phyloP scores from a whole-genome alignment of 2,113 vertebrate genomes.

The Montifringilla adamsi region DNA sequence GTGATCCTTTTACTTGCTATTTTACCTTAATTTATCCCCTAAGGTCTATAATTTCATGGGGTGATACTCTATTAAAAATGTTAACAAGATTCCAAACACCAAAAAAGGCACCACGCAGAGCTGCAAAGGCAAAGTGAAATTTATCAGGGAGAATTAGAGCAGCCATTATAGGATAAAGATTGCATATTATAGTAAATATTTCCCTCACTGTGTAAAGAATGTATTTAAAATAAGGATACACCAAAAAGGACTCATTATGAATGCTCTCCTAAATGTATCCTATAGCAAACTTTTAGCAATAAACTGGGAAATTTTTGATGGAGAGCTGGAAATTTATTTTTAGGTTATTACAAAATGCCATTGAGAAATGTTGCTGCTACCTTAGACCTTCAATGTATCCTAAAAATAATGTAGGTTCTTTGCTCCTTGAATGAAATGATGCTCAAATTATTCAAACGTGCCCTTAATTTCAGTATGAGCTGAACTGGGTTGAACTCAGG shows the following conservation, averaged over 20 bases:
- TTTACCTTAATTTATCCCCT: slow-evolving; percentile 5
- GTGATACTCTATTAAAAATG: background rate
- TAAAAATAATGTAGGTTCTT: background rate
- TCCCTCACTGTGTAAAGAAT: background rate
- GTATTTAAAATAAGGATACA: background rate
- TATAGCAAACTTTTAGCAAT: background rate
- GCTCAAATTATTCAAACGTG: background rate
- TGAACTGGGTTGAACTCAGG: background rate
- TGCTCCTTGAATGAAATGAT: background rate
- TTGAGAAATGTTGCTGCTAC: background rate
- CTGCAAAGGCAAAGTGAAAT: background rate
- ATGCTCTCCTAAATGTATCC: background rate
- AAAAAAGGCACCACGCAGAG: background rate
- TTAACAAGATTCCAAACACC: background rate
- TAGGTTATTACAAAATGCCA: background rate
- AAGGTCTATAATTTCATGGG: background rate
- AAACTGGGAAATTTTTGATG: background rate
- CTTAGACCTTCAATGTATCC: background rate
- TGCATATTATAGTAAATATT: background rate
- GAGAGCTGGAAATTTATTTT: background rate
- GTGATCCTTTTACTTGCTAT: background rate
- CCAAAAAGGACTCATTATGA: background rate
- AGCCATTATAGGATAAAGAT: background rate
- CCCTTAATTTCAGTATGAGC: background rate
- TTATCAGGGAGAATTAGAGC: background rate